Evolutionary conservation across 2,113 vertebrate genomes (phyloP), one percentile per base, ranked within the genome.

Genomic region (Delphinus delphis): DNA sequence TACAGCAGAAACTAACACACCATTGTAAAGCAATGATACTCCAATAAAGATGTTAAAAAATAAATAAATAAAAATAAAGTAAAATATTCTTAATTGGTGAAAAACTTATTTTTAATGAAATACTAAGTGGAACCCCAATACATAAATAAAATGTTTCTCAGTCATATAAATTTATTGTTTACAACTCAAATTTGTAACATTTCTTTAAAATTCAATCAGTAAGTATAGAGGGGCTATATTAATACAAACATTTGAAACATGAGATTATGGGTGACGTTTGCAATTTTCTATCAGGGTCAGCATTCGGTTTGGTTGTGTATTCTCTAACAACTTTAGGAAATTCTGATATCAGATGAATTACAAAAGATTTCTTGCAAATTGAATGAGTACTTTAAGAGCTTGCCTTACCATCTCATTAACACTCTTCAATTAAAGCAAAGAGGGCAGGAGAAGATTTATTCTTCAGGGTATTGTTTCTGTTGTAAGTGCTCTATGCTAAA

Each of bases 121-220:
- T 17, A 17, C 33, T 96, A 94, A 83, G 5, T 95, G 18, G 23
- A 92, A 71, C 55, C 10, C 31, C 67, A 93, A 76, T 60, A 70
- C 23, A 23, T 10, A 90, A 80, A 6, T 71, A 62, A 79, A n/a
- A 36, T 53, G 7, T 25, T 79, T 88, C 41, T 91, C 14, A 86
- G 13, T 53, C 26, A 79, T 33, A 73, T 74, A 85, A 25, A 76
- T 62, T 33, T 89, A 89, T 95, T 89, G 21, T 86, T 96, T 88
- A 68, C 38, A 96, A 68, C 4, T 44, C 47, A 71, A 74, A 90
- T 84, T 87, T 87, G 80, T 80, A 68, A 67, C 4, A 73, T 90
- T 77, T 90, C 15, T 81, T 87, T 88, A 95, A 62, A 87, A 83
- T 89, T 55, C 15, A 81, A 44, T 92, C 65, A 91, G 6, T 65